Evolutionary conservation across 2,888 invertebrate genomes (phyloP).

Genomic region (Alsophila aescularia): DNA sequence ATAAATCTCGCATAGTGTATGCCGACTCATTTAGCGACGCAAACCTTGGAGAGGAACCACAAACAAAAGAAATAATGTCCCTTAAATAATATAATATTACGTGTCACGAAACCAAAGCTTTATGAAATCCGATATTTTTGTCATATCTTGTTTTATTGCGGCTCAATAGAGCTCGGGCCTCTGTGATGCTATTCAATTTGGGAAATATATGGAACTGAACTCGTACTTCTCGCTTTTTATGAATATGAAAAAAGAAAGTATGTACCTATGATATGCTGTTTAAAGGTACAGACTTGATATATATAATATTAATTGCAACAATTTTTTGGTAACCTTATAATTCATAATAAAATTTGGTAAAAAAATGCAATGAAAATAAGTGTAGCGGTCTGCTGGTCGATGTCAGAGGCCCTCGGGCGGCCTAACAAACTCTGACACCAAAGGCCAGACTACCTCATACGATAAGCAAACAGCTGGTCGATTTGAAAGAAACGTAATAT

Average conservation of each 20-base stretch:
- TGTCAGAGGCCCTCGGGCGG: too few species aligned
- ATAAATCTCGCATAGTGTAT: constrained; percentile 51
- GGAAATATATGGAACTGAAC: constrained; percentile 59
- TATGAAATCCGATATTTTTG: constrained; percentile 85
- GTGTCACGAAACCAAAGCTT: constrained; percentile 81
- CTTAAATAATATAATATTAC: constrained; percentile 81
- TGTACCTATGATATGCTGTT: too few species aligned
- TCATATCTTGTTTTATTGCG: constrained; percentile 83
- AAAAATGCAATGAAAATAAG: too few species aligned
- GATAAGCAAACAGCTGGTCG: too few species aligned
- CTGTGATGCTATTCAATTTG: constrained; percentile 67
- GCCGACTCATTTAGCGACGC: constrained; percentile 54
- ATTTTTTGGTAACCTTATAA: too few species aligned
- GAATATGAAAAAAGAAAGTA: background rate
- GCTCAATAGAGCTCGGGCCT: constrained; percentile 67
- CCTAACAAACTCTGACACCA: too few species aligned
- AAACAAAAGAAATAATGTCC: constrained; percentile 79
- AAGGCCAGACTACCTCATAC: too few species aligned
- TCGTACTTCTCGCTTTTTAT: constrained; percentile 20
- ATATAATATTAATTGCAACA: too few species aligned
- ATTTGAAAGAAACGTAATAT: too few species aligned
- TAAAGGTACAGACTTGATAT: too few species aligned
- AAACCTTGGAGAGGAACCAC: constrained; percentile 60
- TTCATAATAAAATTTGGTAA: too few species aligned
- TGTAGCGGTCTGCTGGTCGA: too few species aligned